A percentile compares a stretch with the other conserved stretches of the same genome.
Conservation (phyloP, 1,140 invertebrate genomes). For the Drosophila seguyi region DNA sequence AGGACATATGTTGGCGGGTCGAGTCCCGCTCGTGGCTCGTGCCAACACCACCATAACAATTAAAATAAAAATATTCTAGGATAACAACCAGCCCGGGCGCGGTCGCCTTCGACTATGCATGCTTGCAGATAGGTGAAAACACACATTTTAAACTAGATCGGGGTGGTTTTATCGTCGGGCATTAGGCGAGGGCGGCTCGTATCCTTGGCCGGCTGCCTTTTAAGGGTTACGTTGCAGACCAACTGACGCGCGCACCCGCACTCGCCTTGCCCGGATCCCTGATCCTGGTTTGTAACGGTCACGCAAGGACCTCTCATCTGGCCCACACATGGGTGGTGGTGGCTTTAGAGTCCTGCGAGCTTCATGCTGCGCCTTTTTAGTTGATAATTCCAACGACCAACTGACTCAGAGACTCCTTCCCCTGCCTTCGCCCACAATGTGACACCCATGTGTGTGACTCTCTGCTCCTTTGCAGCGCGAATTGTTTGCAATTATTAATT, state of each 20-base stretch:
- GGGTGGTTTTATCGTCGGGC: slow-evolving; percentile 40
- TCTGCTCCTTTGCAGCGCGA: slow-evolving; percentile 49
- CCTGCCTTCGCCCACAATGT: slow-evolving; percentile 36
- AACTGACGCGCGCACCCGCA: slow-evolving; percentile 69
- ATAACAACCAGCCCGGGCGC: slow-evolving; percentile 68
- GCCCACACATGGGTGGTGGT: slow-evolving; percentile 57
- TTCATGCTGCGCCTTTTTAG: slow-evolving; percentile 59
- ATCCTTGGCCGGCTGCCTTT: slow-evolving; percentile 54
- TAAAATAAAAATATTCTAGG: slow-evolving; percentile 77
- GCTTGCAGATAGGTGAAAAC: slow-evolving; percentile 28
- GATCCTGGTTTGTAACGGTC: slow-evolving; percentile 66
- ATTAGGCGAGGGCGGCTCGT: slow-evolving; percentile 28
- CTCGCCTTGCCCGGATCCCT: slow-evolving; percentile 11
- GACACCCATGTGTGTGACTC: slow-evolving; percentile 62
- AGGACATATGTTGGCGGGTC: slow-evolving; percentile 56
- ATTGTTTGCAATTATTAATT: slow-evolving; percentile 79
- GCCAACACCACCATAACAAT: slow-evolving; percentile 81
- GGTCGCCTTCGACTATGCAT: slow-evolving; percentile 11
- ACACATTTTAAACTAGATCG: slow-evolving; percentile 66
- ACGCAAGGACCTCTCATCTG: slow-evolving; percentile 70
- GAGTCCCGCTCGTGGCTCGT: slow-evolving; percentile 55
- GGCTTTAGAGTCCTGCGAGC: slow-evolving; percentile 37
- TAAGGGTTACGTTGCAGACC: slow-evolving; percentile 73
- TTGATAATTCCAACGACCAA: slow-evolving; percentile 56
- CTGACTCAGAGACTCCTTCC: slow-evolving; percentile 47